Conservation (phyloP, 2,888 invertebrate species). For the Chymomyza fuscimana region DNA sequence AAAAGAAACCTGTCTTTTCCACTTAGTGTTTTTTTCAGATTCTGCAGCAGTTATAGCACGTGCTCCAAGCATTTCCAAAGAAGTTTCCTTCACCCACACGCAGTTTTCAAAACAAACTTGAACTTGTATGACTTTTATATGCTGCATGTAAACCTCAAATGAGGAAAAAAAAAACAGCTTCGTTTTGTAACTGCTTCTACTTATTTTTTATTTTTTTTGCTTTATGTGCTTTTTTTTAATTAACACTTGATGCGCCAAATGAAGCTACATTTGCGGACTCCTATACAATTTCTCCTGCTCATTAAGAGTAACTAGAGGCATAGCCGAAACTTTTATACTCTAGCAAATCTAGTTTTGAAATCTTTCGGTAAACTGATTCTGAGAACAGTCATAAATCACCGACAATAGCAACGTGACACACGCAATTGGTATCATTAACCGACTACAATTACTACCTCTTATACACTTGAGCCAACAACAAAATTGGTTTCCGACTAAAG, state of each 20-base stretch:
- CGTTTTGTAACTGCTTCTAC: constrained; percentile 68
- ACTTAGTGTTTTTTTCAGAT: constrained; percentile 26
- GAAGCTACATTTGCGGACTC: not conserved
- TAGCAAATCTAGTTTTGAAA: not conserved
- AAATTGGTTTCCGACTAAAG: too few relatives aligned
- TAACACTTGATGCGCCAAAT: constrained; percentile 55
- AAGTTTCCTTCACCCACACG: constrained; percentile 45
- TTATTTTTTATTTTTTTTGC: constrained; percentile 13
- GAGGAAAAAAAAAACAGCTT: constrained; percentile 42
- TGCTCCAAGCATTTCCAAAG: constrained; percentile 18
- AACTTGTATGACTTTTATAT: constrained; percentile 62
- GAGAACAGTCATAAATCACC: too few relatives aligned
- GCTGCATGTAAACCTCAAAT: constrained; percentile 9
- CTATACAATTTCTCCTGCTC: constrained; percentile 1
- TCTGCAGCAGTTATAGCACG: constrained; percentile 37
- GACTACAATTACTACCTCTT: too few relatives aligned
- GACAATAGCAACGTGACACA: too few relatives aligned
- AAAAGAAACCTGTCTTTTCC: constrained; percentile 37
- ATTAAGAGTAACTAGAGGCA: constrained; percentile 24
- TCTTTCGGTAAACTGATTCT: too few relatives aligned
- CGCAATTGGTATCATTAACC: too few relatives aligned
- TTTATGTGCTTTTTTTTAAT: constrained; percentile 45
- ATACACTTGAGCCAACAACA: too few relatives aligned
- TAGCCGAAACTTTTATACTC: constrained; percentile 12
- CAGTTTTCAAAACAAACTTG: constrained; percentile 52